Base-by-base conservation (phyloP, 1,140 invertebrate species). In the Octopus sinensis region DNA sequence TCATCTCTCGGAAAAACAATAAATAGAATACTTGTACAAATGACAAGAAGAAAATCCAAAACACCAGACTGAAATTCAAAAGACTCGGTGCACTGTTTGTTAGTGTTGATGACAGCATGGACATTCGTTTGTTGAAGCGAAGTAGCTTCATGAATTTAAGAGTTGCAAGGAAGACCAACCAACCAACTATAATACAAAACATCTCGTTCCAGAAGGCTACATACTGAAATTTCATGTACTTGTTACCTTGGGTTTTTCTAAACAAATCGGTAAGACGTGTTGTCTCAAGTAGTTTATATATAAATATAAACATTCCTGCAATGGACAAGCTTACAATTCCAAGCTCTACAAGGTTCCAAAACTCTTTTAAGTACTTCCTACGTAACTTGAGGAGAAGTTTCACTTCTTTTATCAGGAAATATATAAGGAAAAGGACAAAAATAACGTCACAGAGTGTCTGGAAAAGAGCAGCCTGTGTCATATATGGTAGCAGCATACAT, bases 71-170 rank as follows among this genome's bases (percentile, higher is more conserved):
- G 86, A 92, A 92, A 81, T 88, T 85, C 7, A 89, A 80, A 12
- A 92, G 86, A 53, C 88, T 84, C 79, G 86, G 86, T 23, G 86
- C 82, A 4, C 88, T 87, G 71, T 88, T 85, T 51, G 85, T 82
- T 30, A 92, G 86, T 6, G 91, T 91, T 0, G 87, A 83, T 4
- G 89, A 88, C 79, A 92, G 84, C 79, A 92, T 81, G 6, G 89
- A 89, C 82, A 92, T 92, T 80, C 90, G 86, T 79, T 90, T 91
- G 87, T 93, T 93, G 87, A 93, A 93, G 71, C 92, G 85, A 5
- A 93, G 85, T 1, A 93, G 87, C 81, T 91, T 91, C 53, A 92
- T 85, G 85, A 93, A 92, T 84, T 93, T 93, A 6, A 93, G 83
- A 17, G 90, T 92, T 7, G 89, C 89, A 54, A 92, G 87, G 86